Conservation (phyloP, 2,113 vertebrate species). For the Amia ocellicauda region DNA sequence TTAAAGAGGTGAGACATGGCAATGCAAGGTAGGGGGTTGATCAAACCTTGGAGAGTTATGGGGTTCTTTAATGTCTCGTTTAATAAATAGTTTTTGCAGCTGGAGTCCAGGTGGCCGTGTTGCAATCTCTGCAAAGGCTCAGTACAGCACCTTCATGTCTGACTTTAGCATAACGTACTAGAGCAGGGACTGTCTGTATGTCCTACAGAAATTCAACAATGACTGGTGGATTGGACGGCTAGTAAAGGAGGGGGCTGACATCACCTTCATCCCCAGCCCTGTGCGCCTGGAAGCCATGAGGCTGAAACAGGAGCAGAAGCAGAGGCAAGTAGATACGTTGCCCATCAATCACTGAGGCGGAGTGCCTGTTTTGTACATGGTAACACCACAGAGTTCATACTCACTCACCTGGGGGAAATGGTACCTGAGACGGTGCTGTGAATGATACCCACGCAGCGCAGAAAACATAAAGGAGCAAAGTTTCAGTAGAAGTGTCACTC, state of each 20-base stretch:
- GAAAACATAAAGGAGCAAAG: too few species aligned
- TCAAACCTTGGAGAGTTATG: not conserved
- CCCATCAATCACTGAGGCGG: too few species aligned
- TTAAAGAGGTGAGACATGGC: slow-evolving; percentile 82
- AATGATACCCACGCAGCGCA: too few species aligned
- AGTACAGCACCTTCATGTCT: slow-evolving; percentile 2
- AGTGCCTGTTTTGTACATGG: too few species aligned
- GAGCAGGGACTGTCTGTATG: not conserved
- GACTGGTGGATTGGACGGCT: slow-evolving; percentile 96
- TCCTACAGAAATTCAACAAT: slow-evolving; percentile 89
- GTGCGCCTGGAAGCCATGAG: slow-evolving; percentile 90
- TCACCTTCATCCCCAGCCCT: slow-evolving; percentile 93
- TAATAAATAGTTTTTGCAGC: too few species aligned
- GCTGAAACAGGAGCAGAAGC: slow-evolving; percentile 92
- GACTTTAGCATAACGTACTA: slow-evolving; percentile 9
- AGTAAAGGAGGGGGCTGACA: slow-evolving; percentile 92
- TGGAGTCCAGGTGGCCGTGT: not conserved
- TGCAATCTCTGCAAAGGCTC: too few species aligned
- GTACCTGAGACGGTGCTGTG: too few species aligned
- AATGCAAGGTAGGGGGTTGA: too few species aligned
- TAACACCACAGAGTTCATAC: too few species aligned
- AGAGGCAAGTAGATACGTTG: slow-evolving; percentile 70
- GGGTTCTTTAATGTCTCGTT: too few species aligned
- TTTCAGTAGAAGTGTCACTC: too few species aligned
- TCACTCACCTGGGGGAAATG: too few species aligned